Evolutionary conservation across 2,113 vertebrate species (phyloP), one percentile per base, ranked within the genome.

Genomic region (Calidris pugnax): DNA sequence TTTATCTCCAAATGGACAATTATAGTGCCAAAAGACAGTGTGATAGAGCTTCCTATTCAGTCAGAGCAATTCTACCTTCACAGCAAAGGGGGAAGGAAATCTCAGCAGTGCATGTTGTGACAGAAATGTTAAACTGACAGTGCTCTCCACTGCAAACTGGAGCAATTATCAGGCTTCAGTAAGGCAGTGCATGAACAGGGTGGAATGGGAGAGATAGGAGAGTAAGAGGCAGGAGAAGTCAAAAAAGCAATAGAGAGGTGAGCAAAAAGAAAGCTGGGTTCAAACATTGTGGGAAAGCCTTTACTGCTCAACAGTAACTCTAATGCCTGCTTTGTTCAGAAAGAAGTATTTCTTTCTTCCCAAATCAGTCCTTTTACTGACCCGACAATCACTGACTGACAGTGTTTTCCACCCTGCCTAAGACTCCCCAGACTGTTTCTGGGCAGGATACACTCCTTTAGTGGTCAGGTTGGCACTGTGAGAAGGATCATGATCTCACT

Each of bases 381-480:
- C 18, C 18, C 6, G 6, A 17, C n/a, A 60, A 14, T 33, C 35
- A 41, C 43, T 23, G 55, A 18, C 15, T 83, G 45, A 24, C n/a
- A 21, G 47, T 43, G 28, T 78, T 91, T 91, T 87, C 48, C 33
- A 48, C 12, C 20, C 9, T 4, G 8, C 7, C 12, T 15, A 59
- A 81, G 50, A 28, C 11, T 57, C 20, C 13, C 14, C 6, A 48
- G 22, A 51, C 37, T 75, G 23, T 21, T 93, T 87, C 60, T 91
- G 45, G 22, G 47, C 1, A 28, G 12, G 11, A 28, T 32, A 2
- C 0, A 0, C 32, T 63, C 14, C 71, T 48, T 50, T 33, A 68
- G 78, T 30, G 26, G 9, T 37, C 35, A 37, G 22, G 50, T 32
- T 84, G 73, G 12, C 7, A 8, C 37, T 78, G 12, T 14, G 24